Evolutionary conservation across 2,113 vertebrate species (phyloP).

Genomic region (Taxidea taxus): DNA sequence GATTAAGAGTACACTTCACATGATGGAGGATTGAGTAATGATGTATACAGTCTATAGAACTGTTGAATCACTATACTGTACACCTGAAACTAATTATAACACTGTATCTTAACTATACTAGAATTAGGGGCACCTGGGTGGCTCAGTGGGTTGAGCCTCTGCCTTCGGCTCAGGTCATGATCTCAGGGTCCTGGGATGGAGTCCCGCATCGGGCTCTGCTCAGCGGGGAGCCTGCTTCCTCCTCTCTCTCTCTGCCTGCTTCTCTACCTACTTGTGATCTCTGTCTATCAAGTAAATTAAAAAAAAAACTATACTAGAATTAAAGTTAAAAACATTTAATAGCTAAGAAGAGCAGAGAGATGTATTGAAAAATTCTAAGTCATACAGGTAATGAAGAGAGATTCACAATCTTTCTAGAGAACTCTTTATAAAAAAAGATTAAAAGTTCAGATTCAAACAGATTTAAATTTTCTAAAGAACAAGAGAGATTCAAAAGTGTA

Average conservation of each 20-base stretch:
- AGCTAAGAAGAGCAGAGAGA: not conserved
- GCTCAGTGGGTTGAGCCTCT: too few species aligned
- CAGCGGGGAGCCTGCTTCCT: too few species aligned
- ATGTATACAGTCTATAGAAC: not conserved
- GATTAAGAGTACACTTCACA: not conserved
- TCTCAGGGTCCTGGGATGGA: too few species aligned
- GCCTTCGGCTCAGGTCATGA: too few species aligned
- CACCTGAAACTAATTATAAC: not conserved
- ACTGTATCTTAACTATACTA: not conserved
- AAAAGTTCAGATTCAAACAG: not conserved
- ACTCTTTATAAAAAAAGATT: slow-evolving; percentile 25
- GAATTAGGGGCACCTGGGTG: too few species aligned
- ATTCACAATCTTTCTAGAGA: not conserved
- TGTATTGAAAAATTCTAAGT: not conserved
- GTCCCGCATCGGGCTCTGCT: too few species aligned
- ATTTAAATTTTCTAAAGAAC: not conserved
- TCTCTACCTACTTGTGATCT: too few species aligned
- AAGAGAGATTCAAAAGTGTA: not conserved
- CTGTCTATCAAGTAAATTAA: too few species aligned
- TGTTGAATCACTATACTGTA: not conserved
- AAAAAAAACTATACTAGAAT: not conserved
- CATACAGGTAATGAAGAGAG: not conserved
- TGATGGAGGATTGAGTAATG: not conserved
- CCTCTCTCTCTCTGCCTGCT: too few species aligned
- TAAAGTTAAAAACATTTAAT: not conserved